A percentile compares a stretch with the other conserved stretches of the same genome.
phyloP scores from a whole-genome alignment of 2,888 invertebrate species.

The Ennomos fuscantarius region DNA sequence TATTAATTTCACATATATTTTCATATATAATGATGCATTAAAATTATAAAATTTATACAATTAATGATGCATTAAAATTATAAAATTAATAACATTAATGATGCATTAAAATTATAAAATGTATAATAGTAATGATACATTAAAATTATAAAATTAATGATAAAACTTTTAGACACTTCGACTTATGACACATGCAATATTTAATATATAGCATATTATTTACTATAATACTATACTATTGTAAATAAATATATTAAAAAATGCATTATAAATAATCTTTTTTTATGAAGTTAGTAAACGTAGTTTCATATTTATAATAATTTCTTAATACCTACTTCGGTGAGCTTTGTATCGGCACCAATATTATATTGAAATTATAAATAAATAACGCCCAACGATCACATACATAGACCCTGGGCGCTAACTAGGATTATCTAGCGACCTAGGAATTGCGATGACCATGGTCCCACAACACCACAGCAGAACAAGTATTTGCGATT shows the following conservation, averaged over 20 bases:
- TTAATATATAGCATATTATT: slow-evolving; percentile 60
- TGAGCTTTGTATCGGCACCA: slow-evolving; percentile 61
- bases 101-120: slow-evolving; percentile 17
- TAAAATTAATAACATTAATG: slow-evolving; percentile 33
- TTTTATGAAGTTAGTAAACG: slow-evolving; percentile 45
- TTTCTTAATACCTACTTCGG: slow-evolving; percentile 44
- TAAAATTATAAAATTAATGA: slow-evolving; percentile 28
- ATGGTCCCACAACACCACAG: too few relatives aligned
- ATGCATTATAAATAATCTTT: too few relatives aligned
- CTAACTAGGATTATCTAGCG: too few relatives aligned
- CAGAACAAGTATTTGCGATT: too few relatives aligned
- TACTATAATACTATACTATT: slow-evolving; percentile 56
- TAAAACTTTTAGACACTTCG: slow-evolving; percentile 56
- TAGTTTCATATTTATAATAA: slow-evolving; percentile 39
- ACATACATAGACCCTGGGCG: too few relatives aligned
- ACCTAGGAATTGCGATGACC: too few relatives aligned
- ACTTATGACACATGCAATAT: slow-evolving; percentile 79
- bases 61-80: slow-evolving; percentile 22
- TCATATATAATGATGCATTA: slow-evolving; percentile 50
- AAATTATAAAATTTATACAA: slow-evolving; percentile 32
- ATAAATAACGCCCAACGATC: too few relatives aligned
- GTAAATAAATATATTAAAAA: slow-evolving; percentile 70
- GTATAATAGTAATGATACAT: slow-evolving; percentile 32
- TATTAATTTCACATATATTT: slow-evolving; percentile 66
- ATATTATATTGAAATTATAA: slow-evolving; percentile 31